Evolutionary conservation across 2,888 invertebrate species (phyloP).

Genomic region (Caenorhabditis uteleia): DNA sequence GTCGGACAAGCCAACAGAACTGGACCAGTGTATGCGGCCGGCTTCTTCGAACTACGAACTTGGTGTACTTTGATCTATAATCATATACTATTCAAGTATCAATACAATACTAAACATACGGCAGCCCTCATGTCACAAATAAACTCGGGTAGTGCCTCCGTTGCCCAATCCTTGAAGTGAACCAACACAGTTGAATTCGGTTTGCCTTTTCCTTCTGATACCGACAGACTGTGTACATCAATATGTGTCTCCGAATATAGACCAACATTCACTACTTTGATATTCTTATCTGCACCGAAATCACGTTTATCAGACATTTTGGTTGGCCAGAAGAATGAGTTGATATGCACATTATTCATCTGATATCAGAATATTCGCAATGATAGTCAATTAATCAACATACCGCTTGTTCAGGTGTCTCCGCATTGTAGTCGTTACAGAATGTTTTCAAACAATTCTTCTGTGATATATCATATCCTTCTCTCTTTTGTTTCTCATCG

Average conservation of each 20-base stretch:
- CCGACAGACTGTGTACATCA: slow-evolving; percentile 17
- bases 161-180: slow-evolving; percentile 35
- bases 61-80: slow-evolving; percentile 34
- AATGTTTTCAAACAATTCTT: slow-evolving; percentile 19
- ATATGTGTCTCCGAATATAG: slow-evolving; percentile 20
- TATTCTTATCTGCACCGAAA: background rate
- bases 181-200: slow-evolving; percentile 11
- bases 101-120: slow-evolving; percentile 3
- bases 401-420: slow-evolving; percentile 13
- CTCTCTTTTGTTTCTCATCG: slow-evolving; percentile 23
- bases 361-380: background rate
- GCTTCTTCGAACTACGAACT: slow-evolving; percentile 14
- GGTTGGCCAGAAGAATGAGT: slow-evolving; percentile 24
- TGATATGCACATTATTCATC: slow-evolving; percentile 14
- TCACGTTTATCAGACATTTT: slow-evolving; percentile 5
- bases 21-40: slow-evolving; percentile 23
- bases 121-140: slow-evolving; percentile 30
- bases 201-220: slow-evolving; percentile 4
- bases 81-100: background rate
- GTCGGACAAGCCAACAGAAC: slow-evolving; percentile 33
- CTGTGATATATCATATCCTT: slow-evolving; percentile 12
- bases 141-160: slow-evolving; percentile 25
- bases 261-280: background rate
- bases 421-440: slow-evolving; percentile 11
- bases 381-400: background rate